Conservation (phyloP, 1,140 invertebrate species). For the Tetramorium alpestre region DNA sequence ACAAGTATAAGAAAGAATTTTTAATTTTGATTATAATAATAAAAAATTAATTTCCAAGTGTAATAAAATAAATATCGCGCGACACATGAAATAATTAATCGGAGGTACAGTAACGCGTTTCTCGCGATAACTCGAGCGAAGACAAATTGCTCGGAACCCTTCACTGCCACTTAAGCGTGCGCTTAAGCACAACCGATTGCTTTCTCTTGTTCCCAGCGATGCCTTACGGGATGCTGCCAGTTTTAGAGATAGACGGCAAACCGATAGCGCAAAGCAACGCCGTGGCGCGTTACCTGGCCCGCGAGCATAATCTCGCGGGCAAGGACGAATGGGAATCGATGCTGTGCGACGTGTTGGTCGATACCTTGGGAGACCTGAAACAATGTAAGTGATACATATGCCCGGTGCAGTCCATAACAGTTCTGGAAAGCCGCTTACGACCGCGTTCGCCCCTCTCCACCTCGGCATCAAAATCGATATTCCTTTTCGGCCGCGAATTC, state of each 20-base stretch:
- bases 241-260: slow-evolving; percentile 89
- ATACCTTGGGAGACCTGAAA: slow-evolving; percentile 87
- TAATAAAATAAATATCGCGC: no score
- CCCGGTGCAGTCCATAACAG: not conserved
- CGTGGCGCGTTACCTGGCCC: slow-evolving; percentile 89
- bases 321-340: slow-evolving; percentile 88
- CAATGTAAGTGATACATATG: slow-evolving; percentile 80
- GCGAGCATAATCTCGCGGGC: slow-evolving; percentile 87
- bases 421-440: slow-evolving; percentile 1
- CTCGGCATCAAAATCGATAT: not conserved
- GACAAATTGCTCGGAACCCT: not conserved
- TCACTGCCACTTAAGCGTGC: not conserved
- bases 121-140: not conserved
- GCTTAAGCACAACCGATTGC: slow-evolving; percentile 16
- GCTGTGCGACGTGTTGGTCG: slow-evolving; percentile 88
- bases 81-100: not conserved
- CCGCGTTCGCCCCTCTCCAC: not conserved
- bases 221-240: slow-evolving; percentile 89
- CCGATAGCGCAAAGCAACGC: slow-evolving; percentile 88
- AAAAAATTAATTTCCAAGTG: no score
- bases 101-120: not conserved
- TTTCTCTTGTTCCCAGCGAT: slow-evolving; percentile 78
- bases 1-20: no score
- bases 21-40: no score
- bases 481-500: not conserved